Evolutionary conservation across 1,140 invertebrate species (phyloP).

Genomic region (Rhagoletis zephyria): DNA sequence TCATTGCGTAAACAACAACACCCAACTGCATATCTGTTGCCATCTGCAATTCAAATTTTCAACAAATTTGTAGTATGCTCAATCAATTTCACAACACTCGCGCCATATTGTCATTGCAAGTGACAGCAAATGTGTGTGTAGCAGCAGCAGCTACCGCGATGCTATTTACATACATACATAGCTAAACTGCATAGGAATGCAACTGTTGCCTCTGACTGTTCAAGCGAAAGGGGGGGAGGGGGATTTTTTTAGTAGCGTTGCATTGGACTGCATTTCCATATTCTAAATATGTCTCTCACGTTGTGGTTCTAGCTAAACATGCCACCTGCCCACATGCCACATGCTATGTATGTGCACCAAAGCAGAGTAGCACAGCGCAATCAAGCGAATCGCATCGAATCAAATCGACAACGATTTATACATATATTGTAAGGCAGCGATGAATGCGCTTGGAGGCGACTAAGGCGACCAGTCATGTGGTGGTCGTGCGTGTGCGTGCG

Average conservation of each 20-base stretch:
- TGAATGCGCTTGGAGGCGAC: too few species aligned
- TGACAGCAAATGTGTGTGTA: not conserved
- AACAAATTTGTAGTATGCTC: not conserved
- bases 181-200: not conserved
- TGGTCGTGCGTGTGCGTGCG: not conserved
- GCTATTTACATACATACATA: too few species aligned
- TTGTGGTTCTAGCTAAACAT: not conserved
- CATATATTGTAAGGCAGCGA: not conserved
- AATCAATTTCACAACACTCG: not conserved
- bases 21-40: not conserved
- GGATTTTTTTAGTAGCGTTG: not conserved
- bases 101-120: not conserved
- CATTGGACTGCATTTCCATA: not conserved
- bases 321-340: not conserved
- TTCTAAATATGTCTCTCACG: not conserved
- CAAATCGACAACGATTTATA: not conserved
- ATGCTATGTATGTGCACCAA: not conserved
- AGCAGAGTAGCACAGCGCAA: not conserved
- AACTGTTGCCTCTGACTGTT: not conserved
- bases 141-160: too few species aligned
- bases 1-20: too few species aligned
- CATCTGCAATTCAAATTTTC: not conserved
- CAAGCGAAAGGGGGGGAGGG: not conserved
- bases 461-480: not conserved
- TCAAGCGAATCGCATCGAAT: not conserved